phyloP scores from a whole-genome alignment of 2,113 vertebrate genomes.

The Nanorana parkeri region DNA sequence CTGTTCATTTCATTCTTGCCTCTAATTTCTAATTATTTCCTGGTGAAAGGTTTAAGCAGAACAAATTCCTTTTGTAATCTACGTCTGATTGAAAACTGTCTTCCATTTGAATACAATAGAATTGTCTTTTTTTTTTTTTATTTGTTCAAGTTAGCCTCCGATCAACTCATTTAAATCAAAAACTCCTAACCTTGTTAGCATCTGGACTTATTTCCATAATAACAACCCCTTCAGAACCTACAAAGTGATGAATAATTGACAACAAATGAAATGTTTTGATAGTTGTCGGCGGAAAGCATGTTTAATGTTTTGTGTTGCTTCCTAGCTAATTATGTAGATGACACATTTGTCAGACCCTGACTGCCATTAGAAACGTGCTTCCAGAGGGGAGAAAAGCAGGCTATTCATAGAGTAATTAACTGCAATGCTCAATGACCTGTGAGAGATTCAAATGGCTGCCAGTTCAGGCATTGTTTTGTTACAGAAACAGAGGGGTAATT shows the following conservation, averaged over 20 bases:
- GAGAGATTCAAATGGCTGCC: conserved; percentile 89
- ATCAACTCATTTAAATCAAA: conserved; percentile 89
- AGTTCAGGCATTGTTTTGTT: conserved; percentile 89
- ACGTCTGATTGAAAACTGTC: conserved; percentile 74
- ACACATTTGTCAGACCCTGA: conserved; percentile 91
- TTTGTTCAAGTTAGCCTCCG: conserved; percentile 80
- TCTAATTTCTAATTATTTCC: conserved; percentile 55
- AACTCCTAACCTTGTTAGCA: conserved; percentile 96
- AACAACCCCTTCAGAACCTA: conserved; percentile 97
- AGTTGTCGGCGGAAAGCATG: conserved; percentile 90
- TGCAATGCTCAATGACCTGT: conserved; percentile 91
- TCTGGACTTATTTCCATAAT: conserved; percentile 98
- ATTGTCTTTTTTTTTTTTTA: conserved; percentile 61
- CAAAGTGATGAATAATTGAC: conserved; percentile 99
- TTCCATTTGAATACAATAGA: conserved; percentile 73
- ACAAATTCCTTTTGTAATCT: conserved; percentile 79
- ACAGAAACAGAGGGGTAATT: conserved; percentile 87
- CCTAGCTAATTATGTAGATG: conserved; percentile 95
- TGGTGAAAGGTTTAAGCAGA: conserved; percentile 50
- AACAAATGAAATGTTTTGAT: conserved; percentile 99
- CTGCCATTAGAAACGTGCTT: conserved; percentile 89
- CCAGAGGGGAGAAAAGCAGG: conserved; percentile 89
- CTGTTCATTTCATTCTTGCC: conserved; percentile 39
- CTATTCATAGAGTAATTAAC: conserved; percentile 93
- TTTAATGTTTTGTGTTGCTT: conserved; percentile 98